phyloP scores from a whole-genome alignment of 2,888 invertebrate species.

The Torymus texanus region DNA sequence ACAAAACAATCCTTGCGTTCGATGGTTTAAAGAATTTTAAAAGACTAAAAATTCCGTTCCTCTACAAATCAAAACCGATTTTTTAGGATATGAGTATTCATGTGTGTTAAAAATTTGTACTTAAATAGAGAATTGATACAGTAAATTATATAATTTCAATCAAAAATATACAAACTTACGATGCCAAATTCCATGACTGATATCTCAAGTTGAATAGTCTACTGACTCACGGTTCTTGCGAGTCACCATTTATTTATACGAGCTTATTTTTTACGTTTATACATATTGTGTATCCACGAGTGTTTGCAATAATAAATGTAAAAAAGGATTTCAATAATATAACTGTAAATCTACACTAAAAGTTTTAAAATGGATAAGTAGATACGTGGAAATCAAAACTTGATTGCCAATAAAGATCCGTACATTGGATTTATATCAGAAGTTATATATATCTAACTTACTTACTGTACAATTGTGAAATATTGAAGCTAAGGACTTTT shows the following conservation, averaged over 20 bases:
- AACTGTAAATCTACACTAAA: background rate
- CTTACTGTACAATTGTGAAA: conserved; percentile 39
- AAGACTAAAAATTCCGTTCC: no score
- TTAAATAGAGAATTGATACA: no score
- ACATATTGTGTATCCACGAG: background rate
- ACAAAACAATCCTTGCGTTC: no score
- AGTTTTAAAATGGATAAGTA: background rate
- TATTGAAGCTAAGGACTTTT: conserved; percentile 32
- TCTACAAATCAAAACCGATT: no score
- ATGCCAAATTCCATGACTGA: no score
- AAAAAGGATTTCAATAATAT: background rate
- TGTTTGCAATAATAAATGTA: conserved; percentile 6
- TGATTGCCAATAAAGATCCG: background rate
- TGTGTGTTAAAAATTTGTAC: no score
- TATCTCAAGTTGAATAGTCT: no score
- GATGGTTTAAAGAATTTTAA: no score
- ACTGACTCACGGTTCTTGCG: background rate
- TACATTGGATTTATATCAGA: background rate
- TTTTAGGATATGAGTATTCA: no score
- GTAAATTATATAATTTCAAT: no score
- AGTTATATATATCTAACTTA: conserved; percentile 18
- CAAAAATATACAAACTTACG: no score
- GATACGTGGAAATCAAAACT: background rate
- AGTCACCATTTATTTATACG: conserved; percentile 4
- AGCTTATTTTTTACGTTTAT: conserved; percentile 21